These are phyloP conservation scores for Erebia palarica DNA, from an alignment of 2,888 invertebrate species.

Conservation along the genomic window DNA sequence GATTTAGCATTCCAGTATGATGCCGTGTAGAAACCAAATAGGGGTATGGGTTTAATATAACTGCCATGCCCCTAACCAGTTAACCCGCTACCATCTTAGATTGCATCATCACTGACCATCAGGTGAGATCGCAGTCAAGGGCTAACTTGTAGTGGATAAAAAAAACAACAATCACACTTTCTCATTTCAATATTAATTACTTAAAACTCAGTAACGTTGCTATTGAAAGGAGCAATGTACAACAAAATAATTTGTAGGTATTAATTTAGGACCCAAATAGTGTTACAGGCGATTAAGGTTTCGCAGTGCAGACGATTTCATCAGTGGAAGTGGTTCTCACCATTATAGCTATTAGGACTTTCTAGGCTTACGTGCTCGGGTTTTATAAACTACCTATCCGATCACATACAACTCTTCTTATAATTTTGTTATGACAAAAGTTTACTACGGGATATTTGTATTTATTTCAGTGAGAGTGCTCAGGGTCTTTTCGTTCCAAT, in stretches of 20 bases:
- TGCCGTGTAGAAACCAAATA: no score
- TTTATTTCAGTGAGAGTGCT: background rate
- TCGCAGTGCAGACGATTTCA: conserved; percentile 37
- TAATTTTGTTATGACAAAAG: conserved; percentile 15
- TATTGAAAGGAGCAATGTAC: background rate
- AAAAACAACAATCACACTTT: no score
- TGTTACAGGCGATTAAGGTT: conserved; percentile 22
- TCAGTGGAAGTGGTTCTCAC: conserved; percentile 38
- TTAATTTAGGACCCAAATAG: conserved; percentile 20
- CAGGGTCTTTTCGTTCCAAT: background rate
- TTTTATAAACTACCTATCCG: conserved; percentile 17
- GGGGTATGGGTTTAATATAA: no score
- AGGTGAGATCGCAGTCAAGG: no score
- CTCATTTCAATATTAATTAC: background rate
- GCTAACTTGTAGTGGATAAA: no score
- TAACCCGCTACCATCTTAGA: no score
- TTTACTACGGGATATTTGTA: background rate
- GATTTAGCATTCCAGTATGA: no score
- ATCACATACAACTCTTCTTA: conserved; percentile 15
- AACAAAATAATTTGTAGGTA: conserved; percentile 2
- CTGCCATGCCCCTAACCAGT: no score
- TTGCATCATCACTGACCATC: no score
- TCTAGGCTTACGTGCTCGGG: conserved; percentile 20
- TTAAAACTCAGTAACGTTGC: background rate
- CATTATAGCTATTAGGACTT: conserved; percentile 29